Evolutionary conservation across 2,797 vertebrate species (phyloP).

Genomic region (Saxicola maurus): DNA sequence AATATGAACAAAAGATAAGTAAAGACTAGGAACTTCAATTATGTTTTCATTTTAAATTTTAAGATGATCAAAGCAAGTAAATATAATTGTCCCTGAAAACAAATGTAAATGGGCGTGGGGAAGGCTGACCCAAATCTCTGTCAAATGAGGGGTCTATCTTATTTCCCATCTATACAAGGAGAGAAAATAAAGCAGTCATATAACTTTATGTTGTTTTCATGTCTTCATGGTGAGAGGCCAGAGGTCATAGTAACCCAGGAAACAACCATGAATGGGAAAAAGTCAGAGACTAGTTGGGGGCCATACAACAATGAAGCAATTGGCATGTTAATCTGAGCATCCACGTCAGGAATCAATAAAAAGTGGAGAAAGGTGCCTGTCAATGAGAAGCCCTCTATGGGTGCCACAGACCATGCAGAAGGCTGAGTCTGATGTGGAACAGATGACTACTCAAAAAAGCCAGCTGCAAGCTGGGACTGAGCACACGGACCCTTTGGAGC

Average conservation of each 20-base stretch:
- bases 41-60: neutral
- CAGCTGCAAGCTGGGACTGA: neutral
- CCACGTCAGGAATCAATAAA: neutral
- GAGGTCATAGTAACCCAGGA: neutral
- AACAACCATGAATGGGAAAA: neutral
- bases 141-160: neutral
- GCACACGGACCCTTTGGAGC: rapidly evolving
- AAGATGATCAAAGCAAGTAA: neutral
- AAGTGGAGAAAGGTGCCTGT: neutral
- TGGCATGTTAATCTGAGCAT: neutral
- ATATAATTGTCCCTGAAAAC: neutral
- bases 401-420: neutral
- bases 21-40: neutral
- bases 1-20: neutral
- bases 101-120: neutral
- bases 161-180: neutral
- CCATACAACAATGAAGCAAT: neutral
- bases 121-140: neutral
- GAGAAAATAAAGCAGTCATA: neutral
- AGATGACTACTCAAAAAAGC: neutral
- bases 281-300: neutral
- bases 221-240: neutral
- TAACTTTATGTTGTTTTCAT: neutral
- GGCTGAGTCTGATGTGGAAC: neutral
- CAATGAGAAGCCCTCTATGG: neutral